These are phyloP conservation scores for Sebastes fasciatus DNA, from an alignment of 2,113 vertebrate genomes.

Conservation along the genomic window DNA sequence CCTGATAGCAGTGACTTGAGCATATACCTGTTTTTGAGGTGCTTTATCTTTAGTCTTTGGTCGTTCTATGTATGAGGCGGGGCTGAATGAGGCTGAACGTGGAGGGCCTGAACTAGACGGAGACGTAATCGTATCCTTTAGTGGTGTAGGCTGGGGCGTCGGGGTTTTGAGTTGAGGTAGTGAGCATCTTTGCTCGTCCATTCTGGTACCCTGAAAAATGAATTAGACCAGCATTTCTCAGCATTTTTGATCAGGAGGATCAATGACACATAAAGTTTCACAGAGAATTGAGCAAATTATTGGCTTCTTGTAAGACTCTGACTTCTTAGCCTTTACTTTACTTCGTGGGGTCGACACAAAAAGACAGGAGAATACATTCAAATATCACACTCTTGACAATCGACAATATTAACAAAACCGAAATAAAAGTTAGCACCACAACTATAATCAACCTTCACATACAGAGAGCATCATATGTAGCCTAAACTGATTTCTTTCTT, in stretches of 20 bases:
- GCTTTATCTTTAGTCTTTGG: slow-evolving; percentile 47
- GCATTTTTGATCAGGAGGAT: neutral
- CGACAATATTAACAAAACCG: no score
- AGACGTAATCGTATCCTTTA: neutral
- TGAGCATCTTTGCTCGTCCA: slow-evolving; percentile 79
- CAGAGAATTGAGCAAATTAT: neutral
- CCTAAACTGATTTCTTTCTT: no score
- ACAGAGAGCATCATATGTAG: no score
- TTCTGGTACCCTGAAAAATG: slow-evolving; percentile 72
- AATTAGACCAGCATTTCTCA: neutral
- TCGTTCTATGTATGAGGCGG: slow-evolving; percentile 54
- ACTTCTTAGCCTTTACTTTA: neutral
- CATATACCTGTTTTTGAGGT: slow-evolving; percentile 50
- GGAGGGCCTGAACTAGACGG: slow-evolving; percentile 1
- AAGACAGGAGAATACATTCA: no score
- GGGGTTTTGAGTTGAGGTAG: slow-evolving; percentile 38
- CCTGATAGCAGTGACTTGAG: neutral
- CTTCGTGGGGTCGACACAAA: no score
- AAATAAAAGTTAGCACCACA: no score
- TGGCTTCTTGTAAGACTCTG: neutral
- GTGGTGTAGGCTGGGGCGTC: neutral
- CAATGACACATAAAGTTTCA: neutral
- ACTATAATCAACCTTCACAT: no score
- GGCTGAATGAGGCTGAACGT: slow-evolving; percentile 72
- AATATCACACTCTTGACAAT: no score